Evolutionary conservation across 1,140 invertebrate genomes (phyloP).

Genomic region (Pissodes strobi): DNA sequence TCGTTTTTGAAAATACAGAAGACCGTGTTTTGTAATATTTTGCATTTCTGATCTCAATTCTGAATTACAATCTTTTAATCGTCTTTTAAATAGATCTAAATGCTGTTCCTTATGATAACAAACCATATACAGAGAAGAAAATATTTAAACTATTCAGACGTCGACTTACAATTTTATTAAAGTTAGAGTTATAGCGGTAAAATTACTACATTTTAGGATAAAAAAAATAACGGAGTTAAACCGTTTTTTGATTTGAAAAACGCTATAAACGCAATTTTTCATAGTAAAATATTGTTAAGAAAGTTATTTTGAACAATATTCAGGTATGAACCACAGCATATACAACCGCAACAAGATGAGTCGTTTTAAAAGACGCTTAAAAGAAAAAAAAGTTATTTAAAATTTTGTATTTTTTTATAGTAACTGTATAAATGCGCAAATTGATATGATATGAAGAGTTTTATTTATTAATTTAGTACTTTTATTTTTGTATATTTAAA

Average conservation of each 20-base stretch:
- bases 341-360: neutral
- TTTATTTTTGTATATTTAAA: conserved; percentile 36
- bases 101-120: no score
- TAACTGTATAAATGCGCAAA: conserved; percentile 31
- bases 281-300: no score
- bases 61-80: conserved; percentile 9
- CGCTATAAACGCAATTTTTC: no score
- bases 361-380: neutral
- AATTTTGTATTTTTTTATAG: conserved; percentile 28
- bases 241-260: no score
- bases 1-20: neutral
- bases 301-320: no score
- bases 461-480: conserved; percentile 28
- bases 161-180: no score
- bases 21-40: no score
- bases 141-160: no score
- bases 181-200: no score
- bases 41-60: conserved; percentile 18
- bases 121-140: no score
- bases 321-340: neutral
- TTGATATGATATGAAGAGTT: conserved; percentile 23
- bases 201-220: no score
- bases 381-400: conserved; percentile 3
- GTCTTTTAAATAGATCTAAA: conserved; percentile 1
- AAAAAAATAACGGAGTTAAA: no score